Conservation (phyloP, 2,888 invertebrate species). For the Meiosimyza decipiens region DNA sequence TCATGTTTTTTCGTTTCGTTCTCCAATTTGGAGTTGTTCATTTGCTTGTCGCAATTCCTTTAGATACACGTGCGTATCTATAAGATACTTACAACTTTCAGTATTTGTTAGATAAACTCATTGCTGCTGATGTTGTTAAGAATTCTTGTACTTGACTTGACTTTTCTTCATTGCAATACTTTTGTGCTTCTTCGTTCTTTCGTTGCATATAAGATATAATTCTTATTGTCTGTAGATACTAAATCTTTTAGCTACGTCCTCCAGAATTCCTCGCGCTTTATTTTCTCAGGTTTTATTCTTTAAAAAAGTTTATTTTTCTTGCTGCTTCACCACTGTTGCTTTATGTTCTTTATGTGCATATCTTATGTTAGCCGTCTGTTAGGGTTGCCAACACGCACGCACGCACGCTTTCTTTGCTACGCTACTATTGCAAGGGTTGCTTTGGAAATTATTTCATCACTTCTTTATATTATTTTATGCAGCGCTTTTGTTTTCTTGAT, state of each 20-base stretch:
- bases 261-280: too few species aligned
- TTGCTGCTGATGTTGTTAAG: slow-evolving; percentile 4
- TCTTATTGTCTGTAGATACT: slow-evolving; percentile 30
- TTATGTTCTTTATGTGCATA: neutral
- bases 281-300: neutral
- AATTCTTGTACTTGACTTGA: too few species aligned
- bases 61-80: slow-evolving; percentile 36
- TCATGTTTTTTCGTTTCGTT: slow-evolving; percentile 14
- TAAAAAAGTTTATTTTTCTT: slow-evolving; percentile 1
- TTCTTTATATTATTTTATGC: neutral
- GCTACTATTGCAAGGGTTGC: slow-evolving; percentile 9
- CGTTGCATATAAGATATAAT: slow-evolving; percentile 7
- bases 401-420: neutral
- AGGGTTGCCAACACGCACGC: neutral
- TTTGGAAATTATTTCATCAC: slow-evolving; percentile 6
- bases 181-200: too few species aligned
- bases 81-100: slow-evolving; percentile 30
- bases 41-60: slow-evolving; percentile 26
- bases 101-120: slow-evolving; percentile 23
- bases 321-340: neutral
- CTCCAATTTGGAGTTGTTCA: slow-evolving; percentile 18
- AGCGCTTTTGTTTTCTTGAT: slow-evolving; percentile 18
- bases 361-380: neutral
- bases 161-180: too few species aligned
- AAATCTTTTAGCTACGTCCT: too few species aligned